phyloP scores from a whole-genome alignment of 2,888 invertebrate species.

The Aricia artaxerxes region DNA sequence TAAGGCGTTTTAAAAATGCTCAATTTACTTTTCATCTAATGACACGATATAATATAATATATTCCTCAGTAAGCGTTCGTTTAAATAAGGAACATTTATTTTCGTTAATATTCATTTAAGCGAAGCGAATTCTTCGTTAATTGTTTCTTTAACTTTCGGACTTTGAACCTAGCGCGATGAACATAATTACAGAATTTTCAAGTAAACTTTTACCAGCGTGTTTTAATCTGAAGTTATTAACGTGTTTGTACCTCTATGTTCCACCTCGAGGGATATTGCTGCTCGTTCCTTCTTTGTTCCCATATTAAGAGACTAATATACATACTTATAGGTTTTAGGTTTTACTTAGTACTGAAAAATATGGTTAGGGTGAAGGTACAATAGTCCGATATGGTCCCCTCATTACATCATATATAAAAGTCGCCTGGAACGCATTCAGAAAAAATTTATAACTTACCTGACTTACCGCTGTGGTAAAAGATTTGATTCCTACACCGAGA shows the following conservation, averaged over 20 bases:
- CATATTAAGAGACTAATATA: neutral
- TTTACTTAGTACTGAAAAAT: neutral
- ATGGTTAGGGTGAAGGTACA: neutral
- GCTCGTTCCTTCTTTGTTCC: neutral
- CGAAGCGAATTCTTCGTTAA: conserved; percentile 15
- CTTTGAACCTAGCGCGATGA: neutral
- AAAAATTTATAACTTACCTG: too few species aligned
- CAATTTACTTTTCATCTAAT: neutral
- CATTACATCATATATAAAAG: too few species aligned
- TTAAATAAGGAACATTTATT: conserved; percentile 8
- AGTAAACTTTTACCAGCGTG: neutral
- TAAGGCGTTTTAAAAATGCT: too few species aligned
- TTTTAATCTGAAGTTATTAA: conserved; percentile 14
- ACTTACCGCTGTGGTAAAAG: too few species aligned
- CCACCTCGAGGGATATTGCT: neutral
- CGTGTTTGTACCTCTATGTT: neutral
- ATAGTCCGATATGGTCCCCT: too few species aligned
- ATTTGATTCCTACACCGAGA: too few species aligned
- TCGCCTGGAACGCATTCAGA: too few species aligned
- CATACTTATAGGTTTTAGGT: neutral
- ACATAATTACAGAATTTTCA: conserved; percentile 6
- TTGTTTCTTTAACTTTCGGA: conserved; percentile 24
- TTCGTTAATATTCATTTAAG: conserved; percentile 11
- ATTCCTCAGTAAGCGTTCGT: neutral
- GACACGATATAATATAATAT: conserved; percentile 11